Conservation (phyloP, 2,888 invertebrate species). For the Aleiodes leptofemur region DNA sequence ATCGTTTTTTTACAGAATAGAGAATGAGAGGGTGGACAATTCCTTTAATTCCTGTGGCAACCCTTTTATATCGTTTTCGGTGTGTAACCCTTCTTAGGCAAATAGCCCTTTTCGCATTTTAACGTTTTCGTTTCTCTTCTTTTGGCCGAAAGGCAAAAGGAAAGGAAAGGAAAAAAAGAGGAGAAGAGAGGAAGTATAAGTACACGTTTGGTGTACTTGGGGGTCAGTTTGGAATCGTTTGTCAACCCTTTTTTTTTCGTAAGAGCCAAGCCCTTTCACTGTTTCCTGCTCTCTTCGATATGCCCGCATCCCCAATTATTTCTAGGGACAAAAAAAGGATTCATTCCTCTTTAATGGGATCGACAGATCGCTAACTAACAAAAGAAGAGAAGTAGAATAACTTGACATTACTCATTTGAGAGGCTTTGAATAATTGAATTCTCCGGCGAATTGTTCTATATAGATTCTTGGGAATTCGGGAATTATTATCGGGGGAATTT, state of each 20-base stretch:
- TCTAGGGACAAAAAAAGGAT: conserved; percentile 27
- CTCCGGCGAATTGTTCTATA: background rate
- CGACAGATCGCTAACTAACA: conserved; percentile 56
- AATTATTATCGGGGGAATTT: no score
- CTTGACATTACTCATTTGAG: background rate
- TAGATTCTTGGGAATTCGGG: no score
- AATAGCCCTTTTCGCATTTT: conserved; percentile 60
- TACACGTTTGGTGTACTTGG: conserved; percentile 27
- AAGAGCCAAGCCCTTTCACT: conserved; percentile 42
- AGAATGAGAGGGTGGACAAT: conserved; percentile 51
- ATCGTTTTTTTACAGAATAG: conserved; percentile 27
- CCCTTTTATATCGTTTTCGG: conserved; percentile 65
- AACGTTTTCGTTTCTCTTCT: conserved; percentile 18
- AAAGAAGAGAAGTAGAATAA: conserved; percentile 44
- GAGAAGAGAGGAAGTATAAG: conserved; percentile 44
- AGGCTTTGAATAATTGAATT: background rate
- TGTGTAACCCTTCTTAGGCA: conserved; percentile 64
- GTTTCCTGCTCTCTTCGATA: conserved; percentile 25
- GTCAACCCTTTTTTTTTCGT: conserved; percentile 54
- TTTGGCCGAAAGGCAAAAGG: background rate
- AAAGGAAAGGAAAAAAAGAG: background rate
- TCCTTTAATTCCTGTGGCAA: conserved; percentile 68
- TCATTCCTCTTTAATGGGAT: conserved; percentile 56
- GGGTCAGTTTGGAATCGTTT: conserved; percentile 48
- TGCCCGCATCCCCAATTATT: conserved; percentile 22